Conservation (phyloP, 1,140 invertebrate genomes). For the Geopemphigus sp. region DNA sequence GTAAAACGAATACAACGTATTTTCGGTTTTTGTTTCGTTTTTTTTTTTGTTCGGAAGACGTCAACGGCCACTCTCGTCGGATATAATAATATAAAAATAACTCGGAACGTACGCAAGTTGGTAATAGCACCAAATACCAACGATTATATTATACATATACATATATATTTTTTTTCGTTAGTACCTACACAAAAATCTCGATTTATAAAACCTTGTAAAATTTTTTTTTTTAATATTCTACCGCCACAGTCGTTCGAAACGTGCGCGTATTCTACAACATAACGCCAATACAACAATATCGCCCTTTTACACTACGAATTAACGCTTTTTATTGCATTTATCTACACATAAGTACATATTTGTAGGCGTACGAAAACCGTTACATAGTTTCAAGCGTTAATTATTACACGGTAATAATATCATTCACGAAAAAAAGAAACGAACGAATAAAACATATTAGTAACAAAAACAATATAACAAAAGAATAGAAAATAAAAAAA, state of each 20-base stretch:
- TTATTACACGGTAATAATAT: constrained; percentile 20
- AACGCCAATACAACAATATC: background rate
- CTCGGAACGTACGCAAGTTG: background rate
- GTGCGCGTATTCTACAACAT: background rate
- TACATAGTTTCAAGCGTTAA: background rate
- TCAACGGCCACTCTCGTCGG: background rate
- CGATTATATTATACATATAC: too few relatives aligned
- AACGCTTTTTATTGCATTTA: constrained; percentile 24
- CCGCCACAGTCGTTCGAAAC: background rate
- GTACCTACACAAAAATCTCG: too few relatives aligned
- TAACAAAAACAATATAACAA: constrained; percentile 34
- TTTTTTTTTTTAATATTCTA: background rate
- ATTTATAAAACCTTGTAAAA: background rate
- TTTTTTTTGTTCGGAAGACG: background rate
- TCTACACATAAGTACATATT: constrained; percentile 22
- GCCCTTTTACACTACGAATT: background rate
- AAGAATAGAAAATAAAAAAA: background rate
- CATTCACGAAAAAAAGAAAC: constrained; percentile 11
- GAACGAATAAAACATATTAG: constrained; percentile 21
- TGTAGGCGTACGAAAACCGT: constrained; percentile 4
- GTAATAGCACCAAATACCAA: background rate
- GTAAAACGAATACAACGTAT: background rate
- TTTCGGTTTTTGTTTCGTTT: too few relatives aligned
- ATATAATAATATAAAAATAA: constrained; percentile 9
- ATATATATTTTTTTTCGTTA: too few relatives aligned